Conservation (phyloP, 2,797 vertebrate species). For the Psittacula derbiana region DNA sequence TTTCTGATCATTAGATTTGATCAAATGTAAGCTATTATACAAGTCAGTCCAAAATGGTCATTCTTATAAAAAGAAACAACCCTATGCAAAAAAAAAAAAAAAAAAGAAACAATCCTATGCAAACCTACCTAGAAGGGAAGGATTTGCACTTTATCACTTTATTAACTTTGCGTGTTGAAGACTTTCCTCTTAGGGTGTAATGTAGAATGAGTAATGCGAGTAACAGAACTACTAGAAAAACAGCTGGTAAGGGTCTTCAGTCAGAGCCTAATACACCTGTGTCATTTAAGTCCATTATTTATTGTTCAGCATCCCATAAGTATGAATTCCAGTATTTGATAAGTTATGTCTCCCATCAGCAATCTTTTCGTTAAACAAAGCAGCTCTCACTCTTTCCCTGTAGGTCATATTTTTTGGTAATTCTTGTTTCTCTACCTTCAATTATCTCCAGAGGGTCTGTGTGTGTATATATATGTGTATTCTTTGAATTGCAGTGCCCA, state of each 20-base stretch:
- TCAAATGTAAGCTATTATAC: neutral
- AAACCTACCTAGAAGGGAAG: neutral
- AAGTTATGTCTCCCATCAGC: neutral
- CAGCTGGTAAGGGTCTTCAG: neutral
- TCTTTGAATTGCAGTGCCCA: neutral
- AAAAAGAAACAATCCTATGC: neutral
- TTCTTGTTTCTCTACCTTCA: neutral
- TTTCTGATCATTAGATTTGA: neutral
- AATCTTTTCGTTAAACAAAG: neutral
- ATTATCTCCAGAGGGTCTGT: neutral
- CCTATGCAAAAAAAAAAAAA: too few species aligned
- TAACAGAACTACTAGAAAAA: neutral
- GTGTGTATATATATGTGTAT: neutral
- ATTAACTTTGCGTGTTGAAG: neutral
- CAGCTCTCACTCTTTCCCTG: neutral
- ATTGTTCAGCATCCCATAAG: neutral
- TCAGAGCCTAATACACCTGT: neutral
- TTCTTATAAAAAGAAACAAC: neutral
- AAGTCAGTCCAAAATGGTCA: neutral
- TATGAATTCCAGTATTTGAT: neutral
- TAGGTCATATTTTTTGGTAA: neutral
- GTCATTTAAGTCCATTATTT: neutral
- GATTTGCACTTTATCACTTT: neutral
- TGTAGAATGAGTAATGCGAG: neutral
- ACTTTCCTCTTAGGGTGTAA: neutral